phyloP scores from a whole-genome alignment of 2,113 vertebrate genomes.

The Labeo rohita region DNA sequence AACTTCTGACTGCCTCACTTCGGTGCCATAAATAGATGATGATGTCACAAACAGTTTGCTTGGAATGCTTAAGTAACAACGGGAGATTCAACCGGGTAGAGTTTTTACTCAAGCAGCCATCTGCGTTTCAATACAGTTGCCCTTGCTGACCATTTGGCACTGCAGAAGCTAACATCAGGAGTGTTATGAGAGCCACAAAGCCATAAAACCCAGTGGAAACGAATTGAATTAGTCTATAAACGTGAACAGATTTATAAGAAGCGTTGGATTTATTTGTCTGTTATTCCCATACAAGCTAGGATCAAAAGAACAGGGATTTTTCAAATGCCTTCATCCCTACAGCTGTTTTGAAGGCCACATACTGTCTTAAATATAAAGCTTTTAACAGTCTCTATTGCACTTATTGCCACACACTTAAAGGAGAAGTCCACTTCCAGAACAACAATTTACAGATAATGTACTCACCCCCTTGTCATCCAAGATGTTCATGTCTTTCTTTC shows the following conservation, averaged over 20 bases:
- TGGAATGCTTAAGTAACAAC: slow-evolving; percentile 60
- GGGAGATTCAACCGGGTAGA: slow-evolving; percentile 47
- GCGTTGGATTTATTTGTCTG: background rate
- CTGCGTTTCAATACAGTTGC: background rate
- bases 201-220: background rate
- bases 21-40: slow-evolving; percentile 70
- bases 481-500: no score
- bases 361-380: background rate
- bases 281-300: background rate
- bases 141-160: background rate
- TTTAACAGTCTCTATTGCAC: background rate
- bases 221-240: background rate
- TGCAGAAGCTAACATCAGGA: slow-evolving; percentile 1
- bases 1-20: slow-evolving; percentile 69
- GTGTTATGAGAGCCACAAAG: background rate
- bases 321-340: background rate
- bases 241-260: background rate
- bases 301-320: background rate
- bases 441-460: no score
- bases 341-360: background rate
- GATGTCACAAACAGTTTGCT: slow-evolving; percentile 69
- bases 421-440: no score
- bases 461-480: no score
- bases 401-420: background rate
- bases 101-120: background rate